phyloP scores from a whole-genome alignment of 2,113 vertebrate genomes.

The Pseudolaguvia tuberculata region DNA sequence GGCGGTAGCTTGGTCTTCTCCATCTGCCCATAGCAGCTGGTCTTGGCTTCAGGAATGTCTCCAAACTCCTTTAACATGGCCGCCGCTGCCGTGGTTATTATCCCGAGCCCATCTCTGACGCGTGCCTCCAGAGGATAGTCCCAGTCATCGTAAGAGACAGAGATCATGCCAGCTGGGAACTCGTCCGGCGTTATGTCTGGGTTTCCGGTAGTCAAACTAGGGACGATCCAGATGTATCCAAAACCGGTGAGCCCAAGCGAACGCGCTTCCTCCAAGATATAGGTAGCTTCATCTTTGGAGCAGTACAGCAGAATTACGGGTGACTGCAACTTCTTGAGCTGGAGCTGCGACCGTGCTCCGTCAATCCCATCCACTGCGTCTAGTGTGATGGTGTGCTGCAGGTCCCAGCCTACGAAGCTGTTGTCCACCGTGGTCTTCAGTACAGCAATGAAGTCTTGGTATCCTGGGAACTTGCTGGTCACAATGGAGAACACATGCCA shows the following conservation, averaged over 20 bases:
- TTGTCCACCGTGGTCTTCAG: conserved; percentile 95
- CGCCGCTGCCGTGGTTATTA: conserved; percentile 87
- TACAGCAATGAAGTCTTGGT: conserved; percentile 92
- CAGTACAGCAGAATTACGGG: conserved; percentile 92
- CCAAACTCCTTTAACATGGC: conserved; percentile 92
- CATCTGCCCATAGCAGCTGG: conserved; percentile 83
- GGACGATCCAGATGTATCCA: conserved; percentile 96
- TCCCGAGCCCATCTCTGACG: conserved; percentile 86
- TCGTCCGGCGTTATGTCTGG: conserved; percentile 83
- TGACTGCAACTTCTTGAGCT: conserved; percentile 95
- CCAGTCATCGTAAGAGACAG: conserved; percentile 93
- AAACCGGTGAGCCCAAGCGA: conserved; percentile 92
- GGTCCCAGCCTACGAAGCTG: conserved; percentile 97
- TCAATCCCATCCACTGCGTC: conserved; percentile 85
- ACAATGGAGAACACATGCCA: conserved; percentile 97
- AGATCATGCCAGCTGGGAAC: conserved; percentile 92
- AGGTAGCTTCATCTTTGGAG: conserved; percentile 90
- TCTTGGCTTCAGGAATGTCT: conserved; percentile 87
- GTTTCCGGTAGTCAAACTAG: conserved; percentile 87
- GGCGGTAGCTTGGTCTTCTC: conserved; percentile 81
- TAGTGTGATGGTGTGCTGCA: conserved; percentile 86
- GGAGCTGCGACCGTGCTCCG: conserved; percentile 80
- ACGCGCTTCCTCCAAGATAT: conserved; percentile 90
- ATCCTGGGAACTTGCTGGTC: conserved; percentile 94
- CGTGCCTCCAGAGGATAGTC: conserved; percentile 90